These are phyloP conservation scores for Platycnemis pennipes DNA, from an alignment of 2,888 invertebrate species.

Conservation along the genomic window DNA sequence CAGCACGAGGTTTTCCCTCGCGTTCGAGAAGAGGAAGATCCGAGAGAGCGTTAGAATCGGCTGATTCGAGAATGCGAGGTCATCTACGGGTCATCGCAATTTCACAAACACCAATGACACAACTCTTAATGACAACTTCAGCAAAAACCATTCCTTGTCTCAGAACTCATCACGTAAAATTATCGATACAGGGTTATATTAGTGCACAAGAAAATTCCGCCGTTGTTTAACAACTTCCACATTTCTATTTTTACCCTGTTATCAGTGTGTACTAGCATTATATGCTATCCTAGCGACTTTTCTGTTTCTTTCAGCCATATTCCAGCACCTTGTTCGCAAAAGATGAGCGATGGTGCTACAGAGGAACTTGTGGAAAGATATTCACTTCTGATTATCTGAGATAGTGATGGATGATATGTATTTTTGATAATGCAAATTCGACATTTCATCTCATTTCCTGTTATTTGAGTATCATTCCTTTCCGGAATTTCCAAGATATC, in stretches of 20 bases:
- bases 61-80: background rate
- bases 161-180: too few species aligned
- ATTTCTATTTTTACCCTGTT: too few species aligned
- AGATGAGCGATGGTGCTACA: background rate
- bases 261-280: too few species aligned
- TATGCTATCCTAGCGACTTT: too few species aligned
- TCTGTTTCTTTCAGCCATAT: background rate
- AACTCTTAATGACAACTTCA: background rate
- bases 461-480: too few species aligned
- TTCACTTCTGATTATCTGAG: background rate
- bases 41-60: background rate
- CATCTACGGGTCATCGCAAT: background rate
- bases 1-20: background rate
- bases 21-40: background rate
- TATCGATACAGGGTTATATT: too few species aligned
- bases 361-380: background rate
- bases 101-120: background rate
- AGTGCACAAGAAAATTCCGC: too few species aligned
- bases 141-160: background rate
- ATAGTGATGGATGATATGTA: too few species aligned
- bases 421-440: too few species aligned
- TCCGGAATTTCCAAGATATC: too few species aligned
- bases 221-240: too few species aligned
- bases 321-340: background rate
- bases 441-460: too few species aligned